Evolutionary conservation across 2,797 vertebrate genomes (phyloP), one percentile per base, ranked within the genome.

Genomic region (Zalophus californianus): DNA sequence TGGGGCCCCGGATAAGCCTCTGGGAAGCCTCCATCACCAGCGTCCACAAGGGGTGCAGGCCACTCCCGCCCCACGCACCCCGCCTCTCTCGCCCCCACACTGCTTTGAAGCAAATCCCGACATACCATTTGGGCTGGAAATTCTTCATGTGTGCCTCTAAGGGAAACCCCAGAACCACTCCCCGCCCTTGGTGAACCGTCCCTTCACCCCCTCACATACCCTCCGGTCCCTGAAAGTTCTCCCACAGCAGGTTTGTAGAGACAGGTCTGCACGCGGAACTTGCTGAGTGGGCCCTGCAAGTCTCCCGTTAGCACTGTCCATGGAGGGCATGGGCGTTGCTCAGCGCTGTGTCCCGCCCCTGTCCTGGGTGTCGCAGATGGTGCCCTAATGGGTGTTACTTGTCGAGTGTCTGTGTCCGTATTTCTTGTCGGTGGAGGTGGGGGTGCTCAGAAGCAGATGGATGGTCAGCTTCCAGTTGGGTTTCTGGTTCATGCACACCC

Each of bases 261-360:
- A 2, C 20, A 4, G 44, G 16, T 16, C 9, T 15, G 1, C 27
- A 0, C 5, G 1, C 4, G 5, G 8, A 7, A n/a, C 18, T 11
- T 12, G 38, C 20, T 5, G 70, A 1, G 3, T n/a, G 35, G 8
- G n/a, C 64, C 27, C 66, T 11, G 44, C 6, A 6, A n/a, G 82
- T 27, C 27, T 38, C 89, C 56, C 8, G 3, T 8, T 48, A 32
- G 23, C n/a, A 1, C 20, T 56, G 73, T 2, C 41, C 66, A 35
- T 1, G n/a, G n/a, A 48, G 48, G 32, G 52, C 12, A 16, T 0
- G 0, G 38, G 68, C 3, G 0, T 9, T 1, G 11, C 15, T 3
- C 27, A 0, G 16, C 0, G 0, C 7, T 0, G 0, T 2, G 5
- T 12, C 18, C 52, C 7, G 0, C 25, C 52, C 12, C 0, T 0